Conservation (phyloP, 1,140 invertebrate species). For the Drosophila tani region DNA sequence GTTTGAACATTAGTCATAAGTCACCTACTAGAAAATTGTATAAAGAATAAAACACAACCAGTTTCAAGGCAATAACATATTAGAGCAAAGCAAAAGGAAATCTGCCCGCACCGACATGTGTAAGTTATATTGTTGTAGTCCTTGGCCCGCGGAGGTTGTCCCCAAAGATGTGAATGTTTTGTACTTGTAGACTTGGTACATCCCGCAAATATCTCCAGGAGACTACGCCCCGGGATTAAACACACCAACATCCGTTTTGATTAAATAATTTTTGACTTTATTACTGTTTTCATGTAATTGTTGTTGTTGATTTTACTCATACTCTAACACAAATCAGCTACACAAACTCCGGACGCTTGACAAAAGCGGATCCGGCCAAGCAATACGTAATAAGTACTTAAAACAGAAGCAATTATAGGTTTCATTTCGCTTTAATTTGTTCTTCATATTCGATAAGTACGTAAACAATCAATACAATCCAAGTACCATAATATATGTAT, state of each 20-base stretch:
- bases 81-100: no score
- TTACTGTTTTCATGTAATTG: conserved; percentile 54
- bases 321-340: conserved; percentile 76
- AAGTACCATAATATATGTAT: conserved; percentile 39
- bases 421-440: conserved; percentile 13
- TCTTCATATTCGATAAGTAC: conserved; percentile 38
- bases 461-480: conserved; percentile 64
- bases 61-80: no score
- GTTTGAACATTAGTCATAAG: no score
- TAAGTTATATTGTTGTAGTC: background rate
- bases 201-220: no score
- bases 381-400: conserved; percentile 68
- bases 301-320: conserved; percentile 55
- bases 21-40: no score
- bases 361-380: conserved; percentile 52
- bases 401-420: conserved; percentile 52
- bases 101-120: background rate
- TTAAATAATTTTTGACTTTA: conserved; percentile 76
- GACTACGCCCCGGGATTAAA: background rate
- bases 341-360: conserved; percentile 51
- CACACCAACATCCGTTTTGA: conserved; percentile 2
- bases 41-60: no score
- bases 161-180: background rate
- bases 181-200: background rate
- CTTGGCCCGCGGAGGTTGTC: background rate